These are phyloP conservation scores for Petrophora chlorosata DNA, from an alignment of 2,888 invertebrate genomes.

Conservation along the genomic window DNA sequence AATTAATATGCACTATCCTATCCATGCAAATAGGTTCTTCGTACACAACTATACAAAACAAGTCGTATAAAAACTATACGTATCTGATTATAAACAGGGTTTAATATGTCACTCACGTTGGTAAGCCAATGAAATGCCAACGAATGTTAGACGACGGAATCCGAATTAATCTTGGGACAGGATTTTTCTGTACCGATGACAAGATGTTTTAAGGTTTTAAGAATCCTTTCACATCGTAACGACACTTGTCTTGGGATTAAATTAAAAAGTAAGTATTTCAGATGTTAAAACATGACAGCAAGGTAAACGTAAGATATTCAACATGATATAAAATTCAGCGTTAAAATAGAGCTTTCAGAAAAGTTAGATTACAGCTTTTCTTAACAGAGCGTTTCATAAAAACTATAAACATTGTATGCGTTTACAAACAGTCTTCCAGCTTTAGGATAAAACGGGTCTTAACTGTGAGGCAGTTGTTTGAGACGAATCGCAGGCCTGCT, in stretches of 20 bases:
- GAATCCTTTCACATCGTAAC: not conserved
- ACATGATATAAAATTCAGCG: not conserved
- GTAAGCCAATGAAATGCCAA: slow-evolving; percentile 14
- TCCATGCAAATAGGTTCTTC: no score
- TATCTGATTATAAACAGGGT: slow-evolving; percentile 23
- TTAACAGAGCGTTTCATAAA: slow-evolving; percentile 11
- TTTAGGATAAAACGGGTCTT: slow-evolving; percentile 51
- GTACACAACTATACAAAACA: no score
- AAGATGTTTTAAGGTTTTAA: slow-evolving; percentile 14
- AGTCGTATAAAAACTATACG: slow-evolving; percentile 27
- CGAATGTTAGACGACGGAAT: slow-evolving; percentile 10
- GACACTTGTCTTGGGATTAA: not conserved
- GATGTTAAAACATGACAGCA: not conserved
- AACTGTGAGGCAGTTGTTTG: slow-evolving; percentile 51
- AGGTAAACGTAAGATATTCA: not conserved
- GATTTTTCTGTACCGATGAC: slow-evolving; percentile 15
- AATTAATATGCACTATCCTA: no score
- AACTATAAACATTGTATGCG: slow-evolving; percentile 33
- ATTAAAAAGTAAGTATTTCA: no score
- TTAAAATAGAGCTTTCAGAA: slow-evolving; percentile 3
- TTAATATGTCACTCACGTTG: slow-evolving; percentile 18
- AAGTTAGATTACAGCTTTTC: slow-evolving; percentile 9
- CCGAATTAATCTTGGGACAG: slow-evolving; percentile 13
- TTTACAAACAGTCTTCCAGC: slow-evolving; percentile 49
- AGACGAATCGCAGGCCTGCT: slow-evolving; percentile 69